A percentile compares a stretch with the other conserved stretches of the same genome.
Evolutionary conservation across 1,140 invertebrate species (phyloP).

Genomic region (Trachymyrmex cornetzi): DNA sequence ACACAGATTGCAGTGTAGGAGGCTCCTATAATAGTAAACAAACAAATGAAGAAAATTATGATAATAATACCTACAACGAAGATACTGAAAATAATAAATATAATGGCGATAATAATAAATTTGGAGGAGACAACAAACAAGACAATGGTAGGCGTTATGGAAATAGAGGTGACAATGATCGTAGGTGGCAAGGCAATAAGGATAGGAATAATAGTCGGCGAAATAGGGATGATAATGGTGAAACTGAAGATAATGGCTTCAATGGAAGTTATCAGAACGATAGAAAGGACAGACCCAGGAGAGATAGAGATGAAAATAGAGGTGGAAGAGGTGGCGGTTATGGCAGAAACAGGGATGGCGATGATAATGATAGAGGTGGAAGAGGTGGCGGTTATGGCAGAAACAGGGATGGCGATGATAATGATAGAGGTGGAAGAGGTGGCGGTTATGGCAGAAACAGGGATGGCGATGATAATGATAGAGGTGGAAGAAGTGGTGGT

Average conservation of each 20-base stretch:
- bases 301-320: constrained; percentile 57
- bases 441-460: constrained; percentile 14
- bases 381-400: constrained; percentile 3
- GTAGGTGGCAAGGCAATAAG: constrained; percentile 58
- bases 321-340: constrained; percentile 51
- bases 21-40: not conserved
- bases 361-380: constrained; percentile 35
- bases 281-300: constrained; percentile 46
- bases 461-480: not conserved
- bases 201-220: constrained; percentile 47
- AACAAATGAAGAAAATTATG: constrained; percentile 27
- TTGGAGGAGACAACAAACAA: constrained; percentile 59
- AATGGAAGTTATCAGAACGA: constrained; percentile 45
- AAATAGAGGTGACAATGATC: constrained; percentile 57
- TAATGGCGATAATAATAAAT: constrained; percentile 54
- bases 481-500: constrained; percentile 58
- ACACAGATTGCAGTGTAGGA: constrained; percentile 27
- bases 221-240: constrained; percentile 24
- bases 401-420: constrained; percentile 14
- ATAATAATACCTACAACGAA: not conserved
- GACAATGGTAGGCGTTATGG: constrained; percentile 43
- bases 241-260: constrained; percentile 61
- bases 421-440: constrained; percentile 53
- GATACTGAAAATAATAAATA: constrained; percentile 34
- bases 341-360: constrained; percentile 14